phyloP scores from a whole-genome alignment of 2,113 vertebrate species.

The Oncorhynchus kisutch region DNA sequence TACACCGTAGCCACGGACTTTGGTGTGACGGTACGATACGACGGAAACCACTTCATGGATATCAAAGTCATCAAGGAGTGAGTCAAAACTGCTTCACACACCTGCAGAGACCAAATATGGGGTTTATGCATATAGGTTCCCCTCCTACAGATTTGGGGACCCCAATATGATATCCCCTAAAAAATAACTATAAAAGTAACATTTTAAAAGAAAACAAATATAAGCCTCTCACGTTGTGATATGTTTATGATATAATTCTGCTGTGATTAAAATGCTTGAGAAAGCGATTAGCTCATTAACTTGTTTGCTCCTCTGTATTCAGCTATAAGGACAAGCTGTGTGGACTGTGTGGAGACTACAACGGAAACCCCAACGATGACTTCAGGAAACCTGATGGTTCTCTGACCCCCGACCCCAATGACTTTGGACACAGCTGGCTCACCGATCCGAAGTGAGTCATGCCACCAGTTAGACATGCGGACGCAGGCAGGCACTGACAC shows the following conservation, averaged over 20 bases:
- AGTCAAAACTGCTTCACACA: conserved; percentile 39
- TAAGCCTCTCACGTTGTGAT: no score
- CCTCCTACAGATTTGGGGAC: no score
- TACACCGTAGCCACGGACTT: conserved; percentile 63
- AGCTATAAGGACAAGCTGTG: conserved; percentile 70
- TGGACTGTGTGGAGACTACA: conserved; percentile 76
- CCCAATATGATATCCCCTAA: neutral
- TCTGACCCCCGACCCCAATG: conserved; percentile 52
- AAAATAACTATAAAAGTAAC: neutral
- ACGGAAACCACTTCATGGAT: conserved; percentile 74
- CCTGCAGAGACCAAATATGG: neutral
- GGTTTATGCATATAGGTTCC: no score
- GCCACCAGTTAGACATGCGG: neutral
- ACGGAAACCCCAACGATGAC: conserved; percentile 67
- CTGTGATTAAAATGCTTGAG: no score
- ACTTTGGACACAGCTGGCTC: conserved; percentile 79
- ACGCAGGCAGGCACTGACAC: neutral
- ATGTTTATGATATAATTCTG: no score
- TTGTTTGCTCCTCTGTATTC: neutral
- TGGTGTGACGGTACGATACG: conserved; percentile 74
- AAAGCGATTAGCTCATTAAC: no score
- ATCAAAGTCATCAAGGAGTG: conserved; percentile 75
- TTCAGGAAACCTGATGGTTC: conserved; percentile 71
- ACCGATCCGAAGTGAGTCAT: conserved; percentile 65
- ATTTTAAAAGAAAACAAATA: neutral